These are phyloP conservation scores for Spermophilus dauricus DNA, from an alignment of 2,113 vertebrate species.

Conservation along the genomic window DNA sequence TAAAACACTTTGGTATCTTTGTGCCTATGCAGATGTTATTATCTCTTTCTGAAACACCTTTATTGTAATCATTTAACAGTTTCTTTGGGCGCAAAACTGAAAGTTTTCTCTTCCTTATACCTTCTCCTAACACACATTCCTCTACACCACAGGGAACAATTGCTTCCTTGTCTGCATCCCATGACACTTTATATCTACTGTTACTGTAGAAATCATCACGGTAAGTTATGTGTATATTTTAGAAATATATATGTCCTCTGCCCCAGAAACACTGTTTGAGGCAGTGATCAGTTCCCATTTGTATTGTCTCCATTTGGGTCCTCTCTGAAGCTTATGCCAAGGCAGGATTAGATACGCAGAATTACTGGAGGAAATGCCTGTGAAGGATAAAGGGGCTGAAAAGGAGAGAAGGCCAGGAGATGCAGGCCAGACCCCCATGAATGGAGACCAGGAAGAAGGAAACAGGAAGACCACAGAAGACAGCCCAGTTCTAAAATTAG, in stretches of 20 bases:
- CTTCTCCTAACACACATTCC: neutral
- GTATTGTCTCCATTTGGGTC: neutral
- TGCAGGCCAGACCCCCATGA: neutral
- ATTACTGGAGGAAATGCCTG: neutral
- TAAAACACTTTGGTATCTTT: neutral
- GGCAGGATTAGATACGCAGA: neutral
- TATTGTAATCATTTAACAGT: neutral
- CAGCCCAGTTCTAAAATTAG: neutral
- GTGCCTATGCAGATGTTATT: neutral
- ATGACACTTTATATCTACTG: neutral
- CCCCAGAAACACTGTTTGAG: neutral
- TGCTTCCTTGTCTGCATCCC: neutral
- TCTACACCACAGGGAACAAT: neutral
- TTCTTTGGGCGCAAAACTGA: neutral
- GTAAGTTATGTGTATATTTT: neutral
- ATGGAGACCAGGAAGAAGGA: neutral
- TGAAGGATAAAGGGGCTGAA: neutral
- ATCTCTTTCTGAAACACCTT: neutral
- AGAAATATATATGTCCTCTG: neutral
- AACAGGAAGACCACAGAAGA: no score
- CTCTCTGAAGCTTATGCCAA: neutral
- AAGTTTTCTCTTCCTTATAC: neutral
- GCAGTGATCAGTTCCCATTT: neutral
- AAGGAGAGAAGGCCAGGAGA: neutral
- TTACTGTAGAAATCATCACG: neutral